phyloP scores from a whole-genome alignment of 53 echinoderm and acorn worm species.

The Echinometra lucunter region DNA sequence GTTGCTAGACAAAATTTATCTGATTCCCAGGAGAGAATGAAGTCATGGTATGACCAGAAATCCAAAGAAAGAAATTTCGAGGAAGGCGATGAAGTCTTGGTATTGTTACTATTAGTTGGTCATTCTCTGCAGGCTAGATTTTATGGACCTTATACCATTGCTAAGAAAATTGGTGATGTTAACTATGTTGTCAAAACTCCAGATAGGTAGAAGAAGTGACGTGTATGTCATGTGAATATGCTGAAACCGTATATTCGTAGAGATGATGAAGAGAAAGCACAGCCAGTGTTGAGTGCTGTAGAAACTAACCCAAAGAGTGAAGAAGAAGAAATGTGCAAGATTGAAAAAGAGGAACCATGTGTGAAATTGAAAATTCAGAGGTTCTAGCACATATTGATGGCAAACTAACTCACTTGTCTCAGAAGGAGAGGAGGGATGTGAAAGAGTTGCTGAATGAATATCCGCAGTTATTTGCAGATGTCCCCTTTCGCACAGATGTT shows the following conservation, averaged over 20 bases:
- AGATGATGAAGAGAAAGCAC: background rate
- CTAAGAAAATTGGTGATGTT: conserved; percentile 53
- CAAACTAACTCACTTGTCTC: background rate
- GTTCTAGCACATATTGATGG: background rate
- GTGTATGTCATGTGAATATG: conserved; percentile 83
- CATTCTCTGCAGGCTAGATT: too few relatives aligned
- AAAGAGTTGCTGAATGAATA: too few relatives aligned
- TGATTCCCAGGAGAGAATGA: too few relatives aligned
- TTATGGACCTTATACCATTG: too few relatives aligned
- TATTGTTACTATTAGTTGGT: too few relatives aligned
- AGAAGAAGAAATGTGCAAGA: conserved; percentile 9
- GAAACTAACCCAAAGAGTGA: background rate
- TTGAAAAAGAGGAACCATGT: background rate
- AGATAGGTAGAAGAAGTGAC: conserved; percentile 68
- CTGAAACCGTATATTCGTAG: conserved; percentile 70
- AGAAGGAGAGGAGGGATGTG: background rate
- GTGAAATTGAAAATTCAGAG: conserved; percentile 37
- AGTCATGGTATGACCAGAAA: too few relatives aligned
- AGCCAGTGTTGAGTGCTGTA: conserved; percentile 2
- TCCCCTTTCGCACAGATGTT: too few relatives aligned
- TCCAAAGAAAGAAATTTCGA: too few relatives aligned
- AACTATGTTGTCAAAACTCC: conserved; percentile 77
- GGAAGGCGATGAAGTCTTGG: too few relatives aligned
- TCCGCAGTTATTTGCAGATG: too few relatives aligned
- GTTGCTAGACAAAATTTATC: too few relatives aligned